These are phyloP conservation scores for Pediacus dermestoides DNA, from an alignment of 2,888 invertebrate genomes.

Conservation along the genomic window DNA sequence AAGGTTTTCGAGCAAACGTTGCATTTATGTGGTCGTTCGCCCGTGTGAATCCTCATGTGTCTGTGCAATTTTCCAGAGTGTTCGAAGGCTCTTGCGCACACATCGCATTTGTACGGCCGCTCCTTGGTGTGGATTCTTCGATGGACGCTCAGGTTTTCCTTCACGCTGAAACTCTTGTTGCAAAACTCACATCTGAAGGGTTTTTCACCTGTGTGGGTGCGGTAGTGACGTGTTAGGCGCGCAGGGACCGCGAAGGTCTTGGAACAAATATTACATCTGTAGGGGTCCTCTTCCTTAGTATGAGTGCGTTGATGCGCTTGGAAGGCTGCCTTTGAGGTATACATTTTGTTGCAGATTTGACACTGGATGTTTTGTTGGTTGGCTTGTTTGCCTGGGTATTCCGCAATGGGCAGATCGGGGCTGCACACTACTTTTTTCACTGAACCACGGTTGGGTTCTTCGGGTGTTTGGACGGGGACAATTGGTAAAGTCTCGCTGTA, in stretches of 20 bases:
- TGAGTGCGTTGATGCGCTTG: constrained; percentile 44
- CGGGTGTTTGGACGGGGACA: constrained; percentile 42
- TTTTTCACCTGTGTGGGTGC: constrained; percentile 87
- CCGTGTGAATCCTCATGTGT: constrained; percentile 88
- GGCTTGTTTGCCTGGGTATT: constrained; percentile 23
- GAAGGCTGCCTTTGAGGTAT: constrained; percentile 42
- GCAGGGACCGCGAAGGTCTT: constrained; percentile 91
- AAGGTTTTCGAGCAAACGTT: constrained; percentile 85
- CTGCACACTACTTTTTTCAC: constrained; percentile 58
- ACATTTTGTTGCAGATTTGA: constrained; percentile 48
- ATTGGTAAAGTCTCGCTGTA: constrained; percentile 50
- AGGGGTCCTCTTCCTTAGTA: constrained; percentile 61
- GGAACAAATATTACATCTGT: constrained; percentile 84
- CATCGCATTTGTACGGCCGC: constrained; percentile 84
- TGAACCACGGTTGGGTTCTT: constrained; percentile 37
- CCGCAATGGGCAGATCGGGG: constrained; percentile 55
- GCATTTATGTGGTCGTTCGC: constrained; percentile 86
- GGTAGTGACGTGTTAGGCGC: constrained; percentile 76
- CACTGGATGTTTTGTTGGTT: constrained; percentile 41
- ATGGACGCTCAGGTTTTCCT: constrained; percentile 88
- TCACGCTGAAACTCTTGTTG: constrained; percentile 88
- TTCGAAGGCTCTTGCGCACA: constrained; percentile 85
- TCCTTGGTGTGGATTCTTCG: constrained; percentile 88
- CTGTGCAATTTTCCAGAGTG: constrained; percentile 87
- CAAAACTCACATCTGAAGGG: constrained; percentile 86